Conservation (phyloP, 2,888 invertebrate species). For the Drosophila putrida region DNA sequence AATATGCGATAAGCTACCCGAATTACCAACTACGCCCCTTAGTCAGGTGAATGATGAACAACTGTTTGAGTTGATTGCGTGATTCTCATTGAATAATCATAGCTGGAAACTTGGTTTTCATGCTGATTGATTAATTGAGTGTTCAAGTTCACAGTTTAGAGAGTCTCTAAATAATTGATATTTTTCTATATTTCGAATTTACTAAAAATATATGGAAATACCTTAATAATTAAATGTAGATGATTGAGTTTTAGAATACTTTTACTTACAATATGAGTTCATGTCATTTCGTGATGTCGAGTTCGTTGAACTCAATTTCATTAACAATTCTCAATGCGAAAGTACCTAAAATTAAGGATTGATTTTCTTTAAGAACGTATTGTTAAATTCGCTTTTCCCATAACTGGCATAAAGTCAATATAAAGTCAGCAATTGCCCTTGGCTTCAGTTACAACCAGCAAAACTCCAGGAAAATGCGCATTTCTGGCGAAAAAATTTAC, state of each 20-base stretch:
- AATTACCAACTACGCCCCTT: slow-evolving; percentile 25
- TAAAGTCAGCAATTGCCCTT: neutral
- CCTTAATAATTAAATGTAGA: too few relatives aligned
- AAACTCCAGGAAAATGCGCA: slow-evolving; percentile 7
- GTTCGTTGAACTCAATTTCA: too few relatives aligned
- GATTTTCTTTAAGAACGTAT: too few relatives aligned
- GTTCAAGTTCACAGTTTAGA: slow-evolving; percentile 1
- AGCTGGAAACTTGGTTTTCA: slow-evolving; percentile 9
- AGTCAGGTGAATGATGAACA: neutral
- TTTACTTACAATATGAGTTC: too few relatives aligned
- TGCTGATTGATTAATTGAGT: slow-evolving; percentile 22
- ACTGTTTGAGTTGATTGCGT: slow-evolving; percentile 16
- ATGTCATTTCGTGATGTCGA: too few relatives aligned
- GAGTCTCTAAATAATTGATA: neutral
- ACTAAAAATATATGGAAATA: neutral
- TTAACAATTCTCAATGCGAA: too few relatives aligned
- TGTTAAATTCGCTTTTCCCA: neutral
- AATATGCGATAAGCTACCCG: slow-evolving; percentile 48
- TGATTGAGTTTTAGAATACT: too few relatives aligned
- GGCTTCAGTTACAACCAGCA: slow-evolving; percentile 7
- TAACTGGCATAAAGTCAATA: neutral
- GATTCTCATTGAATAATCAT: slow-evolving; percentile 39
- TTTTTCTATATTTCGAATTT: neutral
- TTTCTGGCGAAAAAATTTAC: neutral
- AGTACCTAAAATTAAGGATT: too few relatives aligned